phyloP scores from a whole-genome alignment of 2,888 invertebrate genomes.

The Elaeidobius kamerunicus region DNA sequence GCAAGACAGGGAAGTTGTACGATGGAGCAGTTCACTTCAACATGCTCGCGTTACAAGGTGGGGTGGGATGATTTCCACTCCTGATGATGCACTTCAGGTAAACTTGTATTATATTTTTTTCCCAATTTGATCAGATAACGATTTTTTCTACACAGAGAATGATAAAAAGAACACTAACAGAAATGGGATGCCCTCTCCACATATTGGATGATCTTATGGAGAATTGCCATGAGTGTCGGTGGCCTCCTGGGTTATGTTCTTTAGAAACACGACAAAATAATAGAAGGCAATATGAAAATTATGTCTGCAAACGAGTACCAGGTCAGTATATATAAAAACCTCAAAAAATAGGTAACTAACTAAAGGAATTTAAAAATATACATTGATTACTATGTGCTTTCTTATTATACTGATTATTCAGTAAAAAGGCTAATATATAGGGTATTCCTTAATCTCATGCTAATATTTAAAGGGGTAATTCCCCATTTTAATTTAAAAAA shows the following conservation, averaged over 20 bases:
- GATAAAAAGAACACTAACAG: conserved; percentile 89
- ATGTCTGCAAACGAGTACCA: conserved; percentile 90
- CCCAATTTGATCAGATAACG: too few species aligned
- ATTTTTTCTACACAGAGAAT: conserved; percentile 64
- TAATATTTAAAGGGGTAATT: too few species aligned
- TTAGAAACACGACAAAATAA: conserved; percentile 93
- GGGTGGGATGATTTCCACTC: conserved; percentile 99
- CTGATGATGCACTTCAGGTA: conserved; percentile 90
- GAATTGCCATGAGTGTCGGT: conserved; percentile 92
- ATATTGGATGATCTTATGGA: conserved; percentile 95
- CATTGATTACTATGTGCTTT: too few species aligned
- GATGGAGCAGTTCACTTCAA: conserved; percentile 82
- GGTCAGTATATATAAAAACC: too few species aligned
- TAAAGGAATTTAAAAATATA: too few species aligned
- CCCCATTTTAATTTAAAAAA: too few species aligned
- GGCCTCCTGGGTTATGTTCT: conserved; percentile 91
- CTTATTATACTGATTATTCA: too few species aligned
- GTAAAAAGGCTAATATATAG: too few species aligned
- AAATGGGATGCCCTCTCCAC: conserved; percentile 91
- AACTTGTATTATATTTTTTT: too few species aligned
- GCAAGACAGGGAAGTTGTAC: conserved; percentile 65
- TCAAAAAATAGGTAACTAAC: too few species aligned
- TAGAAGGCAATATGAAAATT: conserved; percentile 89
- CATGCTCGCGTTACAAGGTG: conserved; percentile 89
- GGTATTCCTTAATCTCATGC: too few species aligned